phyloP scores from a whole-genome alignment of 1,140 invertebrate genomes.

The Vollenhovia emeryi region DNA sequence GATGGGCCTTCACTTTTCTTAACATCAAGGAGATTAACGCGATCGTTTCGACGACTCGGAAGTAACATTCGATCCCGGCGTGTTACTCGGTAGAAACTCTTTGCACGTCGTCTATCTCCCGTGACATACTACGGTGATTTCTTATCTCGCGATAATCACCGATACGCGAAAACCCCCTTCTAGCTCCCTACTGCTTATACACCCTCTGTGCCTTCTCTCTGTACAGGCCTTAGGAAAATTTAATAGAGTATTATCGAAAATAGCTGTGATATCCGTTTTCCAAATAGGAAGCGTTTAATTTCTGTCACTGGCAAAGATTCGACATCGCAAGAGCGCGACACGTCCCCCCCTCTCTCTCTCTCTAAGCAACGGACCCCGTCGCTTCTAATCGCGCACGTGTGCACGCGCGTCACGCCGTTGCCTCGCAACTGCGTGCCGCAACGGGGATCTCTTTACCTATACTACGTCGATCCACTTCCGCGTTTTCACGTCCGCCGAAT shows the following conservation, averaged over 20 bases:
- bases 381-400: constrained; percentile 60
- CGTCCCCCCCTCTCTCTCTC: too few relatives aligned
- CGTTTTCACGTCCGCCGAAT: constrained; percentile 33
- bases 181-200: neutral
- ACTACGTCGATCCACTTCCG: constrained; percentile 58
- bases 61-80: neutral
- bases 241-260: neutral
- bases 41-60: constrained; percentile 9
- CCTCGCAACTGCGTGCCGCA: constrained; percentile 29
- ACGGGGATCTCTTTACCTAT: constrained; percentile 55
- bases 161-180: neutral
- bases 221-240: neutral
- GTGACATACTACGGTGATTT: neutral
- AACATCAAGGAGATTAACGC: constrained; percentile 22
- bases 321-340: neutral
- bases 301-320: neutral
- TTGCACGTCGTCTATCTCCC: neutral
- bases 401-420: constrained; percentile 34
- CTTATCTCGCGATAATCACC: neutral
- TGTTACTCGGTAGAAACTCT: neutral
- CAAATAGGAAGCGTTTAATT: neutral
- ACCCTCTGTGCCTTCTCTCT: too few relatives aligned
- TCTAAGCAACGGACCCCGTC: neutral
- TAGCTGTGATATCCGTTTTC: neutral
- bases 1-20: constrained; percentile 47